phyloP scores from a whole-genome alignment of 1,140 invertebrate species.

The Drosophila nigrodunni region DNA sequence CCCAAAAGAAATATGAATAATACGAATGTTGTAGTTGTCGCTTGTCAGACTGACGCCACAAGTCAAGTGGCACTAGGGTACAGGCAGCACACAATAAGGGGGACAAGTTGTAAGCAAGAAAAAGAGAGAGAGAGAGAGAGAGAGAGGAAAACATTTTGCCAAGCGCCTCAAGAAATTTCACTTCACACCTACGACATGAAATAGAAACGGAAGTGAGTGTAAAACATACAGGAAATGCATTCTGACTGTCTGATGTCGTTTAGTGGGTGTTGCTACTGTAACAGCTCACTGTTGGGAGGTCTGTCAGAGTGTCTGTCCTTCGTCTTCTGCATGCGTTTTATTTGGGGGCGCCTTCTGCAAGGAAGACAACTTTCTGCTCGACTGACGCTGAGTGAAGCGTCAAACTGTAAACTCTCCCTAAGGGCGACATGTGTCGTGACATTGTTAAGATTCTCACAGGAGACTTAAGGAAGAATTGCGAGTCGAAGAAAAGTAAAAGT shows the following conservation, averaged over 20 bases:
- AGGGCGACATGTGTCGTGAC: slow-evolving; percentile 51
- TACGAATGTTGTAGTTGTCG: slow-evolving; percentile 39
- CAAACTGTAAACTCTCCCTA: slow-evolving; percentile 22
- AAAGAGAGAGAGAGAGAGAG: not conserved
- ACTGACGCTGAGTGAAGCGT: slow-evolving; percentile 50
- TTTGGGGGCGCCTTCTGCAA: slow-evolving; percentile 6
- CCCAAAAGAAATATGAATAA: slow-evolving; percentile 65
- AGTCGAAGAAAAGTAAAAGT: not conserved
- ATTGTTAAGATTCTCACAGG: not conserved
- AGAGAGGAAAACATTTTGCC: slow-evolving; percentile 36
- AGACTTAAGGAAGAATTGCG: not conserved
- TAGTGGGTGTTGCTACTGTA: slow-evolving; percentile 19
- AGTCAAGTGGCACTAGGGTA: slow-evolving; percentile 44
- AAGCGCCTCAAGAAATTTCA: slow-evolving; percentile 55
- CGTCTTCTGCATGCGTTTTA: not conserved
- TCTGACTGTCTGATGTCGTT: slow-evolving; percentile 24
- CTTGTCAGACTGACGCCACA: slow-evolving; percentile 39
- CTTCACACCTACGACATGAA: slow-evolving; percentile 76
- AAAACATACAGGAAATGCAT: slow-evolving; percentile 70
- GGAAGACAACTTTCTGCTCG: slow-evolving; percentile 66
- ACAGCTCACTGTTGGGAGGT: not conserved
- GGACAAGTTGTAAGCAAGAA: not conserved
- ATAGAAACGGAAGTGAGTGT: slow-evolving; percentile 72
- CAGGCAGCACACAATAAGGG: slow-evolving; percentile 13
- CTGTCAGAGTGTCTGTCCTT: slow-evolving; percentile 16